Evolutionary conservation across 2,113 vertebrate genomes (phyloP).

Genomic region (Ophthalmolycus amberensis): DNA sequence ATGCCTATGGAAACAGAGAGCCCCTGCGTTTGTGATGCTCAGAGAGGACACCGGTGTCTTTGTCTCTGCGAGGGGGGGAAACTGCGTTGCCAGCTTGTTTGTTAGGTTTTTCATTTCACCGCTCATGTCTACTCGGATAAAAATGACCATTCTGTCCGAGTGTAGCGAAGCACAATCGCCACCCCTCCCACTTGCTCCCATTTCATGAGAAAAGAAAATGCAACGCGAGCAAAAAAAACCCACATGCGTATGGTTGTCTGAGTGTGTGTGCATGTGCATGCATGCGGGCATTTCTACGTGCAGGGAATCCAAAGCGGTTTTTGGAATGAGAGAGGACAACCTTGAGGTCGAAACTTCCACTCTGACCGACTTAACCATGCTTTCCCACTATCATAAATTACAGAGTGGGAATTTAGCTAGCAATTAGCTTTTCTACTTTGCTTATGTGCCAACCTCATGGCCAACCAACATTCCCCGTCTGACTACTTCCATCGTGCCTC

Average conservation of each 20-base stretch:
- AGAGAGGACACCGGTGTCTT: constrained; percentile 74
- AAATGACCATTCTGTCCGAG: constrained; percentile 67
- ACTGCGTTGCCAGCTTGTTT: constrained; percentile 61
- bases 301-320: constrained; percentile 62
- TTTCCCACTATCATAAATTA: constrained; percentile 74
- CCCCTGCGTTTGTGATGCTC: constrained; percentile 40
- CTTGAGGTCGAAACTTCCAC: constrained; percentile 71
- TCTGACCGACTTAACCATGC: constrained; percentile 49
- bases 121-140: constrained; percentile 75
- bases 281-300: constrained; percentile 37
- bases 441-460: constrained; percentile 60
- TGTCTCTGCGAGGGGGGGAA: constrained; percentile 66
- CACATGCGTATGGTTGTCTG: constrained; percentile 11
- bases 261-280: constrained; percentile 22
- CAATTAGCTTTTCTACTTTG: constrained; percentile 70
- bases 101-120: constrained; percentile 72
- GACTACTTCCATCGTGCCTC: constrained; percentile 43
- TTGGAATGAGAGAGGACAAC: constrained; percentile 61
- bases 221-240: constrained; percentile 55
- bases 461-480: constrained; percentile 54
- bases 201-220: constrained; percentile 55
- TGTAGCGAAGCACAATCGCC: constrained; percentile 37
- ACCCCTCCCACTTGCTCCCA: constrained; percentile 34
- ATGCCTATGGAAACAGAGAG: constrained; percentile 62
- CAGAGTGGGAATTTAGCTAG: constrained; percentile 68